These are phyloP conservation scores for Oxycera nigricornis DNA, from an alignment of 2,888 invertebrate genomes.

Conservation along the genomic window DNA sequence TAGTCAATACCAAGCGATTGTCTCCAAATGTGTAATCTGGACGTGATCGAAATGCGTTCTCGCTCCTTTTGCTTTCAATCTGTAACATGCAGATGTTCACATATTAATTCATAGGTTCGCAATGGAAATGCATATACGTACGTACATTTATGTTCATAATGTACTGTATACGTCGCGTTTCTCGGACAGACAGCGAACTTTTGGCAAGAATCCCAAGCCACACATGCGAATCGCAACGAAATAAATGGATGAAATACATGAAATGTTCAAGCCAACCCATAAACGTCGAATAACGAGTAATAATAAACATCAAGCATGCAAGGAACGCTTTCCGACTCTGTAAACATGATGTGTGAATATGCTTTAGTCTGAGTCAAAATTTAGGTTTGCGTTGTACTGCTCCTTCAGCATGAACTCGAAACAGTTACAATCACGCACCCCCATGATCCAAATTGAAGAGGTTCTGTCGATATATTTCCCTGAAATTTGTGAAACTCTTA, in stretches of 20 bases:
- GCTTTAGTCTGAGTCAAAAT: conserved; percentile 1
- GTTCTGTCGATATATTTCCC: too few species aligned
- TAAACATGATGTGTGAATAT: neutral
- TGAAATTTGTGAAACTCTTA: too few species aligned
- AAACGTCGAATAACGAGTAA: conserved; percentile 28
- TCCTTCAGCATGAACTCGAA: neutral
- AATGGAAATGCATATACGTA: neutral
- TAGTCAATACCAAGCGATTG: conserved; percentile 3
- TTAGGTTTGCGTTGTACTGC: neutral
- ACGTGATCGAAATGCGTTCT: conserved; percentile 39
- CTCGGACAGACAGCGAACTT: conserved; percentile 8
- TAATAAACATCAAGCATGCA: conserved; percentile 33
- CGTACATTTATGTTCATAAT: conserved; percentile 22
- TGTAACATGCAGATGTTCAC: neutral
- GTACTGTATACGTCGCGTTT: conserved; percentile 10
- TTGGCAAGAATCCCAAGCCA: conserved; percentile 18
- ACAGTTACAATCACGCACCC: too few species aligned
- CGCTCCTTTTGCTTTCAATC: neutral
- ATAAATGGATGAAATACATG: conserved; percentile 26
- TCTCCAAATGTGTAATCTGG: conserved; percentile 26
- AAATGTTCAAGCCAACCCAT: conserved; percentile 17
- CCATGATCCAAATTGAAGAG: too few species aligned
- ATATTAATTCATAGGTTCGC: neutral
- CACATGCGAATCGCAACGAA: conserved; percentile 26
- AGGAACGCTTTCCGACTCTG: conserved; percentile 11